Conservation (phyloP, 2,888 invertebrate species). For the Leptopilina myrica region DNA sequence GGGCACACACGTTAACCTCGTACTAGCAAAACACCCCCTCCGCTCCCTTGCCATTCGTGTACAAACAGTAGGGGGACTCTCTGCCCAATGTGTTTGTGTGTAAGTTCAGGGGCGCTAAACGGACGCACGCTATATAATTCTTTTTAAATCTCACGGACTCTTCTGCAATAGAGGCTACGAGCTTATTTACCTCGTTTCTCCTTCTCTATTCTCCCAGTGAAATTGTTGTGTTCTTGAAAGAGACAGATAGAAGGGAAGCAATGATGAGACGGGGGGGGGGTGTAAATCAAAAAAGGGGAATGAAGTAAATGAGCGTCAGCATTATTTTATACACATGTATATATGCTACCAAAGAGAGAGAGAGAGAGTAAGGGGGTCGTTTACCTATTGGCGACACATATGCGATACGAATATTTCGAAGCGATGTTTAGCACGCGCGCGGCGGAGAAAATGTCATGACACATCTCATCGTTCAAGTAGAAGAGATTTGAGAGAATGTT, state of each 20-base stretch:
- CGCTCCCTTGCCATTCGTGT: constrained; percentile 7
- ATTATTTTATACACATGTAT: constrained; percentile 28
- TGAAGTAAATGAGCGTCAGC: constrained; percentile 9
- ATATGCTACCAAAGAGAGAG: no score
- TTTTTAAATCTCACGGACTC: constrained; percentile 37
- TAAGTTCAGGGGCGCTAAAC: constrained; percentile 37
- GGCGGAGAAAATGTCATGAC: constrained; percentile 1
- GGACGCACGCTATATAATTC: constrained; percentile 45
- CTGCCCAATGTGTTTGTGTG: neutral
- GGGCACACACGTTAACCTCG: constrained; percentile 52
- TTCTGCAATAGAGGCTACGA: constrained; percentile 29
- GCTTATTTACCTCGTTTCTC: constrained; percentile 27
- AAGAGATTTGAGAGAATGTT: constrained; percentile 31
- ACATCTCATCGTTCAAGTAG: constrained; percentile 16
- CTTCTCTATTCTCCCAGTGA: neutral
- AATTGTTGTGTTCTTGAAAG: neutral
- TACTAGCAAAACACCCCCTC: constrained; percentile 48
- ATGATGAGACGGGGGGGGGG: neutral
- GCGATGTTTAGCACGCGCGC: neutral
- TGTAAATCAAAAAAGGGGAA: neutral
- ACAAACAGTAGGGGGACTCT: constrained; percentile 16
- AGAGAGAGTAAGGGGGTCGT: neutral
- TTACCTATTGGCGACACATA: constrained; percentile 24
- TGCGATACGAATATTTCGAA: constrained; percentile 2
- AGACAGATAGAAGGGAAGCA: no score